phyloP scores from a whole-genome alignment of 2,113 vertebrate genomes.

The Peromyscus californicus region DNA sequence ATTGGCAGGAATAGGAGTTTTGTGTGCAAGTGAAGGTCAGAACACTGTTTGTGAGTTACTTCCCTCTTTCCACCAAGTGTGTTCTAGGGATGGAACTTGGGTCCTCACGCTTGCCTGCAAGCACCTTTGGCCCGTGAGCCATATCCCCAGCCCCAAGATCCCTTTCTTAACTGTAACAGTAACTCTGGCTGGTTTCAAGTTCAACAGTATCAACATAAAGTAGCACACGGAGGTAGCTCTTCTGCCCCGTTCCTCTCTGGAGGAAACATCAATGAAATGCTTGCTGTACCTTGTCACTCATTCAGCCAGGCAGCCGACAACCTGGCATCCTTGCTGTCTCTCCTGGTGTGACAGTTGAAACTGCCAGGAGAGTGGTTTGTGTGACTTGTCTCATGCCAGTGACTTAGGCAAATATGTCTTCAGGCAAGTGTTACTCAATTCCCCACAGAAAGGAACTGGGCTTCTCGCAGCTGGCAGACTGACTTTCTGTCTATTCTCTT shows the following conservation, averaged over 20 bases:
- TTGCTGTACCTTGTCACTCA: neutral
- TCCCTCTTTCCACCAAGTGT: neutral
- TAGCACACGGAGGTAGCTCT: neutral
- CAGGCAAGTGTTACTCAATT: constrained; percentile 18
- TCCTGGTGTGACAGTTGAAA: neutral
- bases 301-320: neutral
- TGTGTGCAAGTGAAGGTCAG: neutral
- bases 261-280: no score
- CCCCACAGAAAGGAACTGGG: neutral
- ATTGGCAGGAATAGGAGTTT: neutral
- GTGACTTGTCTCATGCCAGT: neutral
- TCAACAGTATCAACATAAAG: neutral
- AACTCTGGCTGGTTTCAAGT: neutral
- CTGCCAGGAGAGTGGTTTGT: neutral
- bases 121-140: neutral
- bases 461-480: neutral
- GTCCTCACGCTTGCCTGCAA: neutral
- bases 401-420: neutral
- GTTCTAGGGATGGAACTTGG: neutral
- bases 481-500: neutral
- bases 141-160: neutral
- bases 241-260: neutral
- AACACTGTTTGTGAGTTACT: neutral
- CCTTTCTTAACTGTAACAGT: neutral
- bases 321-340: neutral